These are phyloP conservation scores for Cryptocheilus praepositus DNA, from an alignment of 2,888 invertebrate genomes.

Conservation along the genomic window DNA sequence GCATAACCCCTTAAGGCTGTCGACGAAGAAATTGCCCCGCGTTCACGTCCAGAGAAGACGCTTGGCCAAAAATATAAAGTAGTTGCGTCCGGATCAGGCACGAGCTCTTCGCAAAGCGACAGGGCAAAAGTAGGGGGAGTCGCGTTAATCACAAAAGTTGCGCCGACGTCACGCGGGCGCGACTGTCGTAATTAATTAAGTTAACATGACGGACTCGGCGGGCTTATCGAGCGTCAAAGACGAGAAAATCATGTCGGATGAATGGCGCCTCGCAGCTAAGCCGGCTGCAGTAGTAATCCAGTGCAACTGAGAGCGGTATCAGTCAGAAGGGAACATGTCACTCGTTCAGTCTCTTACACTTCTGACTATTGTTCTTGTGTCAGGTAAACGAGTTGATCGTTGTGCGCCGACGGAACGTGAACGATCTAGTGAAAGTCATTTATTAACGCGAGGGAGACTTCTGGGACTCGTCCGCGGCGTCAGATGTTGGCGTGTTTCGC, in stretches of 20 bases:
- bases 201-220: constrained; percentile 41
- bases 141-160: constrained; percentile 9
- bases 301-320: constrained; percentile 55
- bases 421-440: too few species aligned
- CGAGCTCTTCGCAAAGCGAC: too few species aligned
- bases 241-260: constrained; percentile 55
- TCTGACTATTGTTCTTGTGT: constrained; percentile 42
- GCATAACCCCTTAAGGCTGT: too few species aligned
- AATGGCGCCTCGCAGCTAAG: constrained; percentile 57
- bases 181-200: constrained; percentile 52
- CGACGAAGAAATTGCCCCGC: too few species aligned
- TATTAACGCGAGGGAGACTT: too few species aligned
- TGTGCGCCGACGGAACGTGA: too few species aligned
- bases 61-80: too few species aligned
- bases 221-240: constrained; percentile 56
- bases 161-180: neutral
- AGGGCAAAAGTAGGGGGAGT: neutral
- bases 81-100: too few species aligned
- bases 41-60: too few species aligned
- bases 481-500: too few species aligned
- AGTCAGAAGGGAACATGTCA: constrained; percentile 52
- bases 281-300: constrained; percentile 62
- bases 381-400: constrained; percentile 54
- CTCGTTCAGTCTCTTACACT: constrained; percentile 42
- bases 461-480: too few species aligned